phyloP scores from a whole-genome alignment of 1,140 invertebrate genomes.

The Hylaeus anthracinus region DNA sequence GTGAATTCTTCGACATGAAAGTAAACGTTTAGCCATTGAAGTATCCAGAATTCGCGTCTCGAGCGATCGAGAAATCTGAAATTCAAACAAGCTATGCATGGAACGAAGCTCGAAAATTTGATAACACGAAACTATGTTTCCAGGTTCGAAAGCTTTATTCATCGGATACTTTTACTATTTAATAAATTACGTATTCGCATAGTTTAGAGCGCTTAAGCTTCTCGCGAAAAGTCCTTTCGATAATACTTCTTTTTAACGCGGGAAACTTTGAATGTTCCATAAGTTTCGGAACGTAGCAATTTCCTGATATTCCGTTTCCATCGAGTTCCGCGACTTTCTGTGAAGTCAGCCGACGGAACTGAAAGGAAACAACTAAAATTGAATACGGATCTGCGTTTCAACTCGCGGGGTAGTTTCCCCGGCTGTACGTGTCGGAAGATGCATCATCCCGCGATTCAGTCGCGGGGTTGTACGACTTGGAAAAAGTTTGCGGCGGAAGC shows the following conservation, averaged over 20 bases:
- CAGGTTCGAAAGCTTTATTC: too few species aligned
- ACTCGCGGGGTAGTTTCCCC: neutral
- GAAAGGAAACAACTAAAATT: neutral
- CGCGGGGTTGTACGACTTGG: conserved; percentile 7
- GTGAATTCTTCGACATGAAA: too few species aligned
- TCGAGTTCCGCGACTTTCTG: neutral
- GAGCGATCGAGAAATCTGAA: too few species aligned
- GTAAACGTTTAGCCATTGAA: too few species aligned
- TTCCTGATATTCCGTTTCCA: neutral
- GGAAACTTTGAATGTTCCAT: neutral
- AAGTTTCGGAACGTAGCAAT: neutral
- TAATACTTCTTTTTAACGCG: neutral
- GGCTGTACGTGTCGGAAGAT: neutral
- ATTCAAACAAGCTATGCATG: too few species aligned
- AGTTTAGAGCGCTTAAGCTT: too few species aligned
- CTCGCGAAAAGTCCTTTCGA: neutral
- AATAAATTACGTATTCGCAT: too few species aligned
- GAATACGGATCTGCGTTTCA: neutral
- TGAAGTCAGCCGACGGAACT: too few species aligned
- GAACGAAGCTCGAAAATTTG: too few species aligned
- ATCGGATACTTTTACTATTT: too few species aligned
- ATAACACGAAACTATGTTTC: too few species aligned
- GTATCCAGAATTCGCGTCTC: too few species aligned
- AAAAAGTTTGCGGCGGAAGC: conserved; percentile 5
- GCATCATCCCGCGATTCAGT: neutral